Conservation (phyloP, 35 echinoderm and acorn worm species). For the Ophiothrix spiculata region DNA sequence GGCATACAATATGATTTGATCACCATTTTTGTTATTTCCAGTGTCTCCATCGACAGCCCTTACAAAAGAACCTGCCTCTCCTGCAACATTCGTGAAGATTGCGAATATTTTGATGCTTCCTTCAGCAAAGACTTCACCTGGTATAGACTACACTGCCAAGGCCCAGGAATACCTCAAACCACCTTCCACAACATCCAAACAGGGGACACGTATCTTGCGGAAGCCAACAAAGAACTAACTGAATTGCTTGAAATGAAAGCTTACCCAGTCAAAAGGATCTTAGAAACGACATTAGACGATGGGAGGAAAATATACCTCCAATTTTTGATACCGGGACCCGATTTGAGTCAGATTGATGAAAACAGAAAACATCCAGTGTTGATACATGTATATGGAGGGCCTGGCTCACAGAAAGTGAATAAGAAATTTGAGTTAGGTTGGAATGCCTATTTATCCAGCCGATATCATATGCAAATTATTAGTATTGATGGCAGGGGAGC, state of each 20-base stretch:
- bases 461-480: slow-evolving; percentile 54
- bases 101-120: slow-evolving; percentile 47
- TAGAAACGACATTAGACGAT: neutral
- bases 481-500: slow-evolving; percentile 81
- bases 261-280: slow-evolving; percentile 12
- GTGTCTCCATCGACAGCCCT: slow-evolving; percentile 3
- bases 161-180: slow-evolving; percentile 55
- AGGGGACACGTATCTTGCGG: slow-evolving; percentile 10
- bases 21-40: neutral
- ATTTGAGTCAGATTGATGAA: neutral
- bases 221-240: slow-evolving; percentile 50
- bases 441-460: slow-evolving; percentile 76
- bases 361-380: slow-evolving; percentile 66
- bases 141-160: slow-evolving; percentile 63
- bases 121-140: slow-evolving; percentile 44
- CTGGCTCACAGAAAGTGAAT: slow-evolving; percentile 66
- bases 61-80: slow-evolving; percentile 29
- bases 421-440: slow-evolving; percentile 68
- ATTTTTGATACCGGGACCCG: slow-evolving; percentile 25
- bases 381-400: slow-evolving; percentile 72
- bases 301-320: slow-evolving; percentile 33
- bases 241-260: slow-evolving; percentile 44
- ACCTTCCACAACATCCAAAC: slow-evolving; percentile 43
- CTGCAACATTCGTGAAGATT: slow-evolving; percentile 34
- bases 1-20: too few species aligned